A percentile compares a stretch with the other conserved stretches of the same genome.
Evolutionary conservation across 2,113 vertebrate species (phyloP).

Genomic region (Scopus umbretta): DNA sequence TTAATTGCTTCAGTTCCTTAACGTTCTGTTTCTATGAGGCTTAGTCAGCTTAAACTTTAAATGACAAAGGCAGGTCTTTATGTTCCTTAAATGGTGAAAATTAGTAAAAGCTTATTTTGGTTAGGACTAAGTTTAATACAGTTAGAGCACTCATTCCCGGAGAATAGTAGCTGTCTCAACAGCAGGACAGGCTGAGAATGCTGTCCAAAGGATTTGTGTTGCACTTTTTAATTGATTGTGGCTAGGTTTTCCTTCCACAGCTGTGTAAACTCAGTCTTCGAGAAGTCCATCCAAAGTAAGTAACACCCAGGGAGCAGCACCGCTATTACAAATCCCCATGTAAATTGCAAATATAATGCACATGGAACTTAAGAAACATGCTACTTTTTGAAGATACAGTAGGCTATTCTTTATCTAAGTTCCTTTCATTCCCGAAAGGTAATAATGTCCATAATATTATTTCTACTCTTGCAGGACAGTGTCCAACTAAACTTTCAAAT

Average conservation of each 20-base stretch:
- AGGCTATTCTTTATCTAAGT: slow-evolving; percentile 29
- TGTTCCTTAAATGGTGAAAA: slow-evolving; percentile 59
- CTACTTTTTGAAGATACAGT: slow-evolving; percentile 51
- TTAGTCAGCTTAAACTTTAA: slow-evolving; percentile 56
- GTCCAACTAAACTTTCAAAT: background rate
- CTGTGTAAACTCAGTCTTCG: slow-evolving; percentile 68
- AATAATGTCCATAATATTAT: background rate
- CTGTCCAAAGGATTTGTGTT: slow-evolving; percentile 36
- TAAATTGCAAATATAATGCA: slow-evolving; percentile 62
- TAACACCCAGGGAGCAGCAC: slow-evolving; percentile 18
- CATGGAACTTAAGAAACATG: slow-evolving; percentile 15
- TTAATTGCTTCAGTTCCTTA: slow-evolving; percentile 49
- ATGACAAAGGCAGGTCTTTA: slow-evolving; percentile 60
- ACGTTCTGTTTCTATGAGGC: slow-evolving; percentile 38
- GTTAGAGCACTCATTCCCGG: background rate
- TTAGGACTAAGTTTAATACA: slow-evolving; percentile 47
- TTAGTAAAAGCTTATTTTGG: slow-evolving; percentile 62
- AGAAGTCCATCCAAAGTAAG: slow-evolving; percentile 52
- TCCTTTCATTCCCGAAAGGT: slow-evolving; percentile 23
- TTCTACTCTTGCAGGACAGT: slow-evolving; percentile 1
- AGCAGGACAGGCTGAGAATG: slow-evolving; percentile 48
- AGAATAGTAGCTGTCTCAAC: slow-evolving; percentile 44
- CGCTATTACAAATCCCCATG: slow-evolving; percentile 56
- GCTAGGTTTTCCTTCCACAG: slow-evolving; percentile 60
- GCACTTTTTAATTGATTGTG: slow-evolving; percentile 53